A percentile compares a stretch with the other conserved stretches of the same genome.
phyloP scores from a whole-genome alignment of 2,113 vertebrate species.

The Erythrolamprus reginae region DNA sequence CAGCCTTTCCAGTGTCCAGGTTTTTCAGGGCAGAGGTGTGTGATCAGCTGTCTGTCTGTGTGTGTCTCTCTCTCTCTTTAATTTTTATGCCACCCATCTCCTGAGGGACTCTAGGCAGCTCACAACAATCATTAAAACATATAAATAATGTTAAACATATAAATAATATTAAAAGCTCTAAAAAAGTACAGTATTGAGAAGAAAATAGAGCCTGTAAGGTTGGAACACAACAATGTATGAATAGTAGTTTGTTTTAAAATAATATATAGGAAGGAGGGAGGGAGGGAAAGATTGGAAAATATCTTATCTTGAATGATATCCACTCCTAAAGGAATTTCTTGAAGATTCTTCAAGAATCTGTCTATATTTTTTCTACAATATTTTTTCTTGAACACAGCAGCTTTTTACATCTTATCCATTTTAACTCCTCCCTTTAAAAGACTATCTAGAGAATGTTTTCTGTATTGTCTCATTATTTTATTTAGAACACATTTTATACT shows the following conservation, averaged over 20 bases:
- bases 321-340: background rate
- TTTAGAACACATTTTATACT: background rate
- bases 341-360: background rate
- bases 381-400: background rate
- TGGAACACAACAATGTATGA: background rate
- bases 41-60: too few species aligned
- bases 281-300: too few species aligned
- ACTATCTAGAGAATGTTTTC: background rate
- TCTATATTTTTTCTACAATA: background rate
- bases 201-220: background rate
- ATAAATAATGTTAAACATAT: too few species aligned
- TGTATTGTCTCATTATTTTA: background rate
- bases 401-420: background rate
- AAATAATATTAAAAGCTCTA: too few species aligned
- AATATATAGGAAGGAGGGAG: background rate
- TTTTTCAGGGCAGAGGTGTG: background rate
- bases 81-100: too few species aligned
- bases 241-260: background rate
- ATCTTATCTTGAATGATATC: background rate
- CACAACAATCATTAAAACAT: too few species aligned
- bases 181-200: too few species aligned
- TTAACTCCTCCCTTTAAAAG: background rate
- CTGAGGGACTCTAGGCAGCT: too few species aligned
- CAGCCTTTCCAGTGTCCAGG: background rate
- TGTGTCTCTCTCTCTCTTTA: too few species aligned